These are phyloP conservation scores for Drosophila gunungcola DNA, from an alignment of 1,140 invertebrate species.

Conservation along the genomic window DNA sequence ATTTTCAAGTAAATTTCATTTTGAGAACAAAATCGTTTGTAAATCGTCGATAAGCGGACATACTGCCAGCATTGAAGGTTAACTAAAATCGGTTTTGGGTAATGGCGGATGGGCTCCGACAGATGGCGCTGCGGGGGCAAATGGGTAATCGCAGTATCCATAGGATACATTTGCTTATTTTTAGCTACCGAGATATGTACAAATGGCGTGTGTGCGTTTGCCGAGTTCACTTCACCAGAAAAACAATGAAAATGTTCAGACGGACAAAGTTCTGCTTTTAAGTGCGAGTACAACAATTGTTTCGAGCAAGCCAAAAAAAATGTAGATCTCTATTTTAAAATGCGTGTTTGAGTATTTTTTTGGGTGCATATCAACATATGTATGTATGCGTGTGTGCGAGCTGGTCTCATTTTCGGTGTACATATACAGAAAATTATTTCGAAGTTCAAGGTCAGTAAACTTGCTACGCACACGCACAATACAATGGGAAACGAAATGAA, in stretches of 20 bases:
- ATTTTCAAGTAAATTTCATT: too few relatives aligned
- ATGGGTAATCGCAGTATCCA: conserved; percentile 14
- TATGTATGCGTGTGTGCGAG: conserved; percentile 14
- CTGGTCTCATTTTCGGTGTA: conserved; percentile 66
- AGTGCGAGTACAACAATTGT: conserved; percentile 29
- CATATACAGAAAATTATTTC: conserved; percentile 71
- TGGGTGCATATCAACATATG: conserved; percentile 4
- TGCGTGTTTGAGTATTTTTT: conserved; percentile 26
- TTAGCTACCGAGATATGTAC: conserved; percentile 24
- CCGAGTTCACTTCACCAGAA: conserved; percentile 46
- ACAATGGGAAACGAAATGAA: conserved; percentile 58
- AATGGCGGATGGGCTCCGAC: conserved; percentile 2
- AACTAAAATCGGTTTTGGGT: conserved; percentile 1
- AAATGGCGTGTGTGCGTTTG: conserved; percentile 22
- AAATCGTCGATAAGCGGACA: background rate
- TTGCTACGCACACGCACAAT: conserved; percentile 83
- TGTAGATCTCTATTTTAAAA: conserved; percentile 33
- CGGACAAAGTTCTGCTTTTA: conserved; percentile 43
- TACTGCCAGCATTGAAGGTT: background rate
- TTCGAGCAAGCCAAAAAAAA: conserved; percentile 11
- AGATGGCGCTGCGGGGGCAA: conserved; percentile 55
- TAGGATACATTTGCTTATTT: conserved; percentile 45
- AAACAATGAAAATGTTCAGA: conserved; percentile 44
- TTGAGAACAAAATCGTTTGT: too few relatives aligned
- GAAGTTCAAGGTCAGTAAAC: conserved; percentile 84